phyloP scores from a whole-genome alignment of 2,888 invertebrate genomes.

The Caenorhabditis sp. region DNA sequence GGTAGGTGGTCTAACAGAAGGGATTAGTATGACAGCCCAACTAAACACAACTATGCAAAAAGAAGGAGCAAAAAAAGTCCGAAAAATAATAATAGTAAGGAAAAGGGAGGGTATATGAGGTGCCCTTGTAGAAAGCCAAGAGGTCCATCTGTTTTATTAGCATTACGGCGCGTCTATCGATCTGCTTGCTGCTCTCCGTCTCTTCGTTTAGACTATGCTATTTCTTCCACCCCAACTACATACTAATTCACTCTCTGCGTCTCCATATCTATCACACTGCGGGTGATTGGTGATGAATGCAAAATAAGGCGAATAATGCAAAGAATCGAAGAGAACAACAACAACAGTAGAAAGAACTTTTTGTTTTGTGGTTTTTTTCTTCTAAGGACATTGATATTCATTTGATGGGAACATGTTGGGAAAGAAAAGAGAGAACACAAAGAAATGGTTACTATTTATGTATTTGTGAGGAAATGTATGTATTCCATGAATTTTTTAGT shows the following conservation, averaged over 20 bases:
- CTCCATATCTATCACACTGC: not conserved
- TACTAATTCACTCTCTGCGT: not conserved
- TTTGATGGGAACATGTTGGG: not conserved
- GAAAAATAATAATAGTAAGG: conserved; percentile 26
- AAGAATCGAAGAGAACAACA: not conserved
- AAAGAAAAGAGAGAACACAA: not conserved
- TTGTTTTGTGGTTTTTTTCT: not conserved
- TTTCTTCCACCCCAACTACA: conserved; percentile 10
- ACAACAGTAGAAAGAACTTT: not conserved
- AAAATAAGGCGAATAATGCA: conserved; percentile 7
- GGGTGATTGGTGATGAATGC: not conserved
- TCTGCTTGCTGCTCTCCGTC: conserved; percentile 15
- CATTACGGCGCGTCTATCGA: conserved; percentile 44
- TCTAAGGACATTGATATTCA: not conserved
- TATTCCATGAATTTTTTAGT: too few relatives aligned
- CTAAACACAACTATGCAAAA: not conserved
- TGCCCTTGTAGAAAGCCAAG: conserved; percentile 6
- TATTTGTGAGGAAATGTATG: too few relatives aligned
- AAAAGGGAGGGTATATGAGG: not conserved
- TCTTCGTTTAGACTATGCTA: conserved; percentile 2
- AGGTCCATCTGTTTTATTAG: conserved; percentile 51
- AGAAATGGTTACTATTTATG: too few relatives aligned
- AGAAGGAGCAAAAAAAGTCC: not conserved
- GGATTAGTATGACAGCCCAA: not conserved
- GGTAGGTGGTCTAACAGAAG: not conserved